A percentile compares a stretch with the other conserved stretches of the same genome.
Evolutionary conservation across 2,797 vertebrate species (phyloP).

Genomic region (Schizopygopsis pylzovi): DNA sequence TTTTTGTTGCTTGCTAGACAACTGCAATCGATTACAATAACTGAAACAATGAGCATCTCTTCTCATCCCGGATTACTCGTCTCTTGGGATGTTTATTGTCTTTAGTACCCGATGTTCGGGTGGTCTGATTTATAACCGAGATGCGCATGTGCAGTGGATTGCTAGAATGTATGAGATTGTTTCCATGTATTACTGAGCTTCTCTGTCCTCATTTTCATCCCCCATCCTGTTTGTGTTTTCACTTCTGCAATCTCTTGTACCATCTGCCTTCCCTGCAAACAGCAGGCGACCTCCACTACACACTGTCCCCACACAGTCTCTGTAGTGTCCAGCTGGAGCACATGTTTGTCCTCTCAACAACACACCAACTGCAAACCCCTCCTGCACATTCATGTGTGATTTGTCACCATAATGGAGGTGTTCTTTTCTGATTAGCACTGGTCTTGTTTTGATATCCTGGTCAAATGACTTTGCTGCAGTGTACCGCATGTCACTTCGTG

Average conservation of each 20-base stretch:
- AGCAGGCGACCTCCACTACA: constrained; percentile 54
- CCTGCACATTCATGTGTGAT: constrained; percentile 42
- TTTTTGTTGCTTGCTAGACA: constrained; percentile 18
- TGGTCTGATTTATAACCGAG: background rate
- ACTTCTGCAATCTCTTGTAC: constrained; percentile 66
- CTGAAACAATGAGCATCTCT: constrained; percentile 5
- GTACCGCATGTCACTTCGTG: constrained; percentile 45
- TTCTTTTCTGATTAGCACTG: constrained; percentile 59
- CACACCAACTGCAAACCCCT: background rate
- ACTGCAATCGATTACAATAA: constrained; percentile 21
- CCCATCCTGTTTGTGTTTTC: constrained; percentile 60
- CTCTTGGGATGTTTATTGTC: background rate
- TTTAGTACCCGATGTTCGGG: background rate
- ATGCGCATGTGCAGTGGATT: background rate
- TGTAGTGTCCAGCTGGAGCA: background rate
- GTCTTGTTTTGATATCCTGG: constrained; percentile 72
- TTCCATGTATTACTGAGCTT: background rate
- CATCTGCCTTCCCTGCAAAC: constrained; percentile 74
- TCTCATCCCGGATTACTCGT: background rate
- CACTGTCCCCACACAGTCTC: constrained; percentile 8
- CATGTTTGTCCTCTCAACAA: background rate
- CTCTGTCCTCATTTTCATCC: constrained; percentile 34
- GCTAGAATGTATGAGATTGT: background rate
- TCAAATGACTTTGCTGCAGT: constrained; percentile 72
- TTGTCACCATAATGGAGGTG: constrained; percentile 59